Evolutionary conservation across 1,140 invertebrate genomes (phyloP), one percentile per base, ranked within the genome.

Genomic region (Pentalonia nigronervosa): DNA sequence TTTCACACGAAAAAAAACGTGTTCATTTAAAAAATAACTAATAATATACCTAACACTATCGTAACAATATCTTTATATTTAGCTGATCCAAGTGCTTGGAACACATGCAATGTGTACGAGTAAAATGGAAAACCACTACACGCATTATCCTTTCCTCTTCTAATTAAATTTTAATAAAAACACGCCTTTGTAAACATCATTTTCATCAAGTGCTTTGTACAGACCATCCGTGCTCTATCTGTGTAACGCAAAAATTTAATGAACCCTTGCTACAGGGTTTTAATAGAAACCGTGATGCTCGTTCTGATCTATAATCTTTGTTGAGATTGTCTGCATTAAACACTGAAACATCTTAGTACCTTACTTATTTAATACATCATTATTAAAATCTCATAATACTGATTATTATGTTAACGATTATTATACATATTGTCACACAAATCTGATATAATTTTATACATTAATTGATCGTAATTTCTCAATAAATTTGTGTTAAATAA

Each of bases 241-340:
- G 34, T 23, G 34, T 84, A 20, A 56, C 47, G 36, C 25, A 50
- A 23, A 84, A 84, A 93, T 93, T 93, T 93, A 93, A 93, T 56
- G 81, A 93, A 86, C 47, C 20, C 48, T 84, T 25, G 48, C n/a
- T 48, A n/a, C 23, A 36, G 47, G 56, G n/a, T 93, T 41, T 56
- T 50, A 93, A 86, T 93, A 41, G 81, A 93, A 30, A 56, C 76
- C 91, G 91, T 93, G 91, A 84, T 86, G 76, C 48, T 93, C 34
- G 91, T 93, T 93, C 91, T 53, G 91, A 93, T 93, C 81, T 36
- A 50, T 53, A 56, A 93, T 93, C 91, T 86, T 23, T 91, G 47
- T 81, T 81, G n/a, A 48, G 41, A 81, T 48, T 83, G 34, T 83
- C 47, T 20, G 36, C 90, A 76, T 34, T 7, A 41, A 56, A 88